Evolutionary conservation across 2,113 vertebrate genomes (phyloP), one percentile per base, ranked within the genome.

Genomic region (Cygnus buccinator): DNA sequence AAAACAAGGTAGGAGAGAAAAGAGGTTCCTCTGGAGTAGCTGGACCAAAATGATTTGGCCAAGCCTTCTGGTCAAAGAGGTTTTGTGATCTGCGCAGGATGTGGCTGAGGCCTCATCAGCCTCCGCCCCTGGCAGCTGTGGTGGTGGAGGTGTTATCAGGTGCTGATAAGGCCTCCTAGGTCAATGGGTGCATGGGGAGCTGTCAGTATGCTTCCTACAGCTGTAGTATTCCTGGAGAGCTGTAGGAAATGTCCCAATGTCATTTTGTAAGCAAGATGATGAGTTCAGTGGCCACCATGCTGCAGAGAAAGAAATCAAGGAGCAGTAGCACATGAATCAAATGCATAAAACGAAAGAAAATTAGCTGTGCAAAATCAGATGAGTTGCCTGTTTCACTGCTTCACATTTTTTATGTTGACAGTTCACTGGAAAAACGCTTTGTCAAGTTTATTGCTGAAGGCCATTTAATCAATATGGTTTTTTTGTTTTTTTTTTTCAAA

Each of bases 141-240:
- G n/a, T 35, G 17, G 11, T 26, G 41, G 29, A 43, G 35, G 3
- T 19, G 10, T 5, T 15, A 12, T 19, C 33, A 73, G 28, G 18
- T 16, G 26, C 28, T 21, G 28, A 12, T 46, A 29, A 83, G 9
- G 14, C 2, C 3, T 59, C 41, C 23, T 18, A 17, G 8, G 11
- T 48, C 9, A 23, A 2, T 5, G 10, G 3, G 12, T 65, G 11
- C 1, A 3, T 3, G 6, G 31, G 33, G 33, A 12, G 5, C 0
- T 88, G 35, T 80, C 82, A 83, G 84, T 87, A 37, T 79, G 83
- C n/a, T 62, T 88, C 54, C 50, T 83, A 50, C 59, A 79, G 37
- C 58, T 73, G 50, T 88, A 72, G 11, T 28, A 35, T 73, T 94
- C 33, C 67, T 87, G 59, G 44, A 83, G 72, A 96, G 46, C 59